Evolutionary conservation across 2,113 vertebrate genomes (phyloP).

Genomic region (Megaceryle torquata): DNA sequence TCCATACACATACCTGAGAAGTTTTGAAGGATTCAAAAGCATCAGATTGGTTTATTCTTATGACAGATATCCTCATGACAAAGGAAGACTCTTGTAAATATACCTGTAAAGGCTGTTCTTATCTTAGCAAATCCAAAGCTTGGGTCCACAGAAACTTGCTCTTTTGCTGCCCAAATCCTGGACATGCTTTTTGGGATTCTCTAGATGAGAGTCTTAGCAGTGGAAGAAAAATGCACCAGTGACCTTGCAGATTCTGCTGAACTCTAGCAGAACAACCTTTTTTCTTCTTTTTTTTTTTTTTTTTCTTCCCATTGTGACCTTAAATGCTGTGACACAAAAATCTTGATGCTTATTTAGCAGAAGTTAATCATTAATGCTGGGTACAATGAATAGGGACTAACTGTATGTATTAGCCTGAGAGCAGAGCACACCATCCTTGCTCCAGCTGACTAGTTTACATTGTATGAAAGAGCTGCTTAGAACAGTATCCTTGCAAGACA

Average conservation of each 20-base stretch:
- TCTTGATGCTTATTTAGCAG: background rate
- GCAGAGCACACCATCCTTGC: background rate
- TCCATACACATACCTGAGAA: background rate
- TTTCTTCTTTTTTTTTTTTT: background rate
- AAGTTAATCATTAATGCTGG: conserved; percentile 17
- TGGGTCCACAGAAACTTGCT: background rate
- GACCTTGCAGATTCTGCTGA: background rate
- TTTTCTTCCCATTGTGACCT: background rate
- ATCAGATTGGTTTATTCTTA: background rate
- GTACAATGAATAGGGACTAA: background rate
- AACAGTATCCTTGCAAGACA: background rate
- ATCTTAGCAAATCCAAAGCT: background rate
- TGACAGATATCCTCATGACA: background rate
- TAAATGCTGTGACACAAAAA: background rate
- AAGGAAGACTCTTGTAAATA: background rate
- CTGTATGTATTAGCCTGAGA: background rate
- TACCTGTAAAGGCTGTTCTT: background rate
- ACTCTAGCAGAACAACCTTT: background rate
- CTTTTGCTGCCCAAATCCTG: background rate
- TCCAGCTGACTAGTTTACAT: background rate
- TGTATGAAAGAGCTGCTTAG: background rate
- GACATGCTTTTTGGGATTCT: background rate
- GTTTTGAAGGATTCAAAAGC: background rate
- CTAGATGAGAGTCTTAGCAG: background rate
- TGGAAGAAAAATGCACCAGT: background rate